Base-by-base conservation (phyloP, 2,797 vertebrate genomes). In the Rachycentron canadum region DNA sequence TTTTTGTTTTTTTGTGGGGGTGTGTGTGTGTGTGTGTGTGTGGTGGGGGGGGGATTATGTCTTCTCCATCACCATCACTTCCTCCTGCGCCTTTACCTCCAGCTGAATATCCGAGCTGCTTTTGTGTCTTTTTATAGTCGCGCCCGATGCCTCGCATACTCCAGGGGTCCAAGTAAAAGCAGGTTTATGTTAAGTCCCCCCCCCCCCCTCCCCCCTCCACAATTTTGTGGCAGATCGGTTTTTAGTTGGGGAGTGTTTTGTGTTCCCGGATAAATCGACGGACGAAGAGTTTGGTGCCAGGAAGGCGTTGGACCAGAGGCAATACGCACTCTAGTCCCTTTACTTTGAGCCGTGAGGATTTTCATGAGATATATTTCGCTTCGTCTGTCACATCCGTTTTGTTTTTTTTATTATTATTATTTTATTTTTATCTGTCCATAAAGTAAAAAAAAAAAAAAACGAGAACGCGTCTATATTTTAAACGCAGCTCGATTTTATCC, bases 281-380 rank as follows among this genome's bases (percentile, higher is more conserved):
- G 28, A 10, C 25, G n/a, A 74, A 34, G 61, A 81, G 67, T 88
- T 87, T 43, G 40, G 38, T 73, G 41, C 55, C 2, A 34, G 43
- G 26, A 19, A 85, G 76, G 53, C 81, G 62, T 69, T 65, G 65
- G 69, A 66, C 71, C 67, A 25, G 34, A 56, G 77, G 25, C 62
- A 34, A 66, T 76, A 60, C 76, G 73, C 78, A 68, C 73, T 75
- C 17, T 13, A 38, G 45, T 59, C 41, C 30, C 0, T 71, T 65
- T 32, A 84, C 71, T 85, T 81, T 75, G 55, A 70, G 56, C 32
- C 16, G 75, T 21, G 2, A 6, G 5, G 17, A 43, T 76, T 70
- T 26, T 67, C 34, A 17, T 25, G 0, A 60, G 7, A 32, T 30
- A 32, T 30, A 1, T 55, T 1, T 63, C 7, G 9, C 11, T 23